Evolutionary conservation across 1,140 invertebrate species (phyloP).

Genomic region (Ceratitis capitata): DNA sequence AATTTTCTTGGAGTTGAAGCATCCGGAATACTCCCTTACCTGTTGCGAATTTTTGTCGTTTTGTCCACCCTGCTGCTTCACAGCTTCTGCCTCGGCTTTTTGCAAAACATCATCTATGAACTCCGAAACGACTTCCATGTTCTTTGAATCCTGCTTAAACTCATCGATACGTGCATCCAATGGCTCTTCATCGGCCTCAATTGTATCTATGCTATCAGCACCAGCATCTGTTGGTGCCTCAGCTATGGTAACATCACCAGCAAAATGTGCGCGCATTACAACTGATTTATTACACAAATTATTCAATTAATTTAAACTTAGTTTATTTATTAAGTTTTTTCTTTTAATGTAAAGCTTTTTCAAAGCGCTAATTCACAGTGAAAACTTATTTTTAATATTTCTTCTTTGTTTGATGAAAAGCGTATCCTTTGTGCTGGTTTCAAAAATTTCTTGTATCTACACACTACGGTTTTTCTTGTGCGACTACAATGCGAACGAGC

Average conservation of each 20-base stretch:
- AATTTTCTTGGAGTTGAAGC: background rate
- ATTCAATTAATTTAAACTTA: background rate
- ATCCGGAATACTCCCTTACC: slow-evolving; percentile 47
- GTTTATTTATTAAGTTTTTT: background rate
- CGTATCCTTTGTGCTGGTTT: background rate
- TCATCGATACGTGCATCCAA: slow-evolving; percentile 56
- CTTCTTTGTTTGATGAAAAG: background rate
- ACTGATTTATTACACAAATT: background rate
- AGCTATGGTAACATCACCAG: slow-evolving; percentile 55
- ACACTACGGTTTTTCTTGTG: slow-evolving; percentile 16
- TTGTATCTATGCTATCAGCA: slow-evolving; percentile 46
- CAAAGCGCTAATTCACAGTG: background rate
- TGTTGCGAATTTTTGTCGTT: slow-evolving; percentile 58
- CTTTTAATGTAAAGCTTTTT: background rate
- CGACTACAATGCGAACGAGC: slow-evolving; percentile 16
- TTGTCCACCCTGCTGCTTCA: slow-evolving; percentile 46
- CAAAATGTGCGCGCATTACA: slow-evolving; percentile 62
- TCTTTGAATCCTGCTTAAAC: slow-evolving; percentile 59
- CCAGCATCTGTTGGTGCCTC: slow-evolving; percentile 43
- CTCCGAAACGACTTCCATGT: slow-evolving; percentile 57
- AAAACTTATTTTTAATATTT: background rate
- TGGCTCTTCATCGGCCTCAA: slow-evolving; percentile 37
- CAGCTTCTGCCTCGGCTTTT: slow-evolving; percentile 59
- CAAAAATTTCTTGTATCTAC: slow-evolving; percentile 25
- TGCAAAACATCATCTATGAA: slow-evolving; percentile 61